Evolutionary conservation across 2,888 invertebrate species (phyloP), one percentile per base, ranked within the genome.

Genomic region (Oeneis ivallda): DNA sequence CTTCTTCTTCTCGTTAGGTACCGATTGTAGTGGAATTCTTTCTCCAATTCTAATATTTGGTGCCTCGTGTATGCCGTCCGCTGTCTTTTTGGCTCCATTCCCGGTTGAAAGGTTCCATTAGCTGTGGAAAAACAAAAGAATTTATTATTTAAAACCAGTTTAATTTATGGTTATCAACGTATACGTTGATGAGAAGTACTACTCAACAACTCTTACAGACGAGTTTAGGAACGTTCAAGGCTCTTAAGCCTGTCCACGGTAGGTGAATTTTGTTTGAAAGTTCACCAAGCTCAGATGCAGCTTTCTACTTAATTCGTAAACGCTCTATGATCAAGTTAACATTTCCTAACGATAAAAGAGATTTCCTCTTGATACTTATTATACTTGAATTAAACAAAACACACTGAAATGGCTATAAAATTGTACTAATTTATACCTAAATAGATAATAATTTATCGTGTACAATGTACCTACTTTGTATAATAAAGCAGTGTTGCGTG

Each of bases 21-120:
- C 82, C 98, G 95, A 93, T 98, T 99, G 93, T 96, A 98, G 88
- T 98, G 98, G 89, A 99, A 99, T 93, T 98, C 98, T 86, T 98
- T 98, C 87, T 98, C 98, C 81, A 99, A 93, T 91, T 99, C 98
- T 85, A 99, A 93, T 83, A 98, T 98, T 93, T 99, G 99, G 93
- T 98, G 98, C 86, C 98, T 95, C 69, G 98, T 99, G 93, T 99
- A 99, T 70, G 98, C 98, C 75, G 98, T 99, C 77, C 99, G 94
- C 86, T 98, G 98, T 71, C 99, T 94, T 88, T 98, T 98, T 62
- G 98, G 97, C 86, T 98, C 98, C 96, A 97, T 97, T 68, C 97
- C 97, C 9, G 97, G 97, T 85, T 96, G 96, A 86, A 94, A 98
- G 59, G 95, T 94, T 70, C 97, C 97, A 84, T 96, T 97, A 57